Base-by-base conservation (phyloP, 2,797 vertebrate genomes). In the Gastrophryne carolinensis region DNA sequence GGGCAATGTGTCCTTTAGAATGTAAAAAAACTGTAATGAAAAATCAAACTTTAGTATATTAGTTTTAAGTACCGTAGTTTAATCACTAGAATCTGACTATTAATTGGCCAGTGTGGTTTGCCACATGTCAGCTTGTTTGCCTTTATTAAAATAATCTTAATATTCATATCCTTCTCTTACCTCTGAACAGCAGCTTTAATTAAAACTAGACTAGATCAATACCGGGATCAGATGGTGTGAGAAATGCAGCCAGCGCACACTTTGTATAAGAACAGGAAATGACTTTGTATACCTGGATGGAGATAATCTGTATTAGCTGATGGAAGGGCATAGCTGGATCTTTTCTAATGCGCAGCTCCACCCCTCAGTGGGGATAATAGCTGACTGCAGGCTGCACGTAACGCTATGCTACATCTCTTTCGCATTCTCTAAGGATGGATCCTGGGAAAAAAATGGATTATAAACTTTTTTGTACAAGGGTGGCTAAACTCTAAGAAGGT, bases 241-340 rank as follows among this genome's bases (percentile, higher is more conserved):
- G 34, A 44, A 57, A 21, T 27, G 53, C 30, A 47, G 24, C 37
- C 5, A 57, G 29, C 21, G 41, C 19, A 49, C 63, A 10, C 70
- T 15, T 50, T 57, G 5, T 39, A 52, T 21, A 78, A 52, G 57
- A 52, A 60, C 61, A 60, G 68, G 75, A 78, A 78, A 78, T 78
- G 52, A 71, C 75, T 78, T 72, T 77, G 49, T 78, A 78, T 72
- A 72, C 68, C 75, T 78, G 75, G 67, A 65, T 78, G 67, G 67
- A 72, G 75, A 78, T 78, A 72, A 78, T 78, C 75, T 78, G 67
- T 78, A 78, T 78, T 72, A 78, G 67, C 53, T 52, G 61, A 78
- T 71, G 61, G 66, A 71, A 77, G 67, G 67, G 52, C 75, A 78
- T 61, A 65, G 75, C 61, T 65, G 60, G 57, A 39, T 65, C 67